Evolutionary conservation across 2,797 vertebrate genomes (phyloP).

Genomic region (Cirrhinus mrigala): DNA sequence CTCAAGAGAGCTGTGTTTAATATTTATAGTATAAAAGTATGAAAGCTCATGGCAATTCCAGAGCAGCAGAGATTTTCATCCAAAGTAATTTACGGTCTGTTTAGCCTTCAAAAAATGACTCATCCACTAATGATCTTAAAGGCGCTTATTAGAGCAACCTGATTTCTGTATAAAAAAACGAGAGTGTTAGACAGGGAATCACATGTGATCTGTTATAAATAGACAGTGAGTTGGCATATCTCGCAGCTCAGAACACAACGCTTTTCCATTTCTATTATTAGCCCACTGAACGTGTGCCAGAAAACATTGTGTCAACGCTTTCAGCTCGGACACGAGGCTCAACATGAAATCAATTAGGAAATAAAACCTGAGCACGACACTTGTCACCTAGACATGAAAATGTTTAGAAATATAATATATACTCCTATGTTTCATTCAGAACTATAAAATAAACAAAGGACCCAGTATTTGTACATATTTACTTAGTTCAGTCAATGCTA

Average conservation of each 20-base stretch:
- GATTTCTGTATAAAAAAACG: slow-evolving; percentile 24
- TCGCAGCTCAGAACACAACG: slow-evolving; percentile 11
- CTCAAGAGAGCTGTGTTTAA: not conserved
- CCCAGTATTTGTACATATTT: not conserved
- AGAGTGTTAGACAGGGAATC: not conserved
- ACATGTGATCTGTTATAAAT: slow-evolving; percentile 32
- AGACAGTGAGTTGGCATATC: slow-evolving; percentile 48
- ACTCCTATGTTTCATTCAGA: not conserved
- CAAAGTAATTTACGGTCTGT: not conserved
- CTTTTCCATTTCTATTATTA: slow-evolving; percentile 30
- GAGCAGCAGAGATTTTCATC: not conserved
- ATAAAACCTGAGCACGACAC: not conserved
- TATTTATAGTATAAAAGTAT: not conserved
- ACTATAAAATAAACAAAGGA: not conserved
- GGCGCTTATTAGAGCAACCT: not conserved
- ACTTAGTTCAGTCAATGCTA: not conserved
- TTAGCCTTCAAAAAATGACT: not conserved
- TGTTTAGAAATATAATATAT: not conserved
- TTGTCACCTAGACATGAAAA: not conserved
- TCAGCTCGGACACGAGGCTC: not conserved
- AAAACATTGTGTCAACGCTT: slow-evolving; percentile 10
- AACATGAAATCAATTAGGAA: slow-evolving; percentile 8
- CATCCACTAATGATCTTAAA: not conserved
- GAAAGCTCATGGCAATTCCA: not conserved
- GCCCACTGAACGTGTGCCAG: slow-evolving; percentile 28